Conservation (phyloP, 2,888 invertebrate genomes). For the Heteromurus nitidus region DNA sequence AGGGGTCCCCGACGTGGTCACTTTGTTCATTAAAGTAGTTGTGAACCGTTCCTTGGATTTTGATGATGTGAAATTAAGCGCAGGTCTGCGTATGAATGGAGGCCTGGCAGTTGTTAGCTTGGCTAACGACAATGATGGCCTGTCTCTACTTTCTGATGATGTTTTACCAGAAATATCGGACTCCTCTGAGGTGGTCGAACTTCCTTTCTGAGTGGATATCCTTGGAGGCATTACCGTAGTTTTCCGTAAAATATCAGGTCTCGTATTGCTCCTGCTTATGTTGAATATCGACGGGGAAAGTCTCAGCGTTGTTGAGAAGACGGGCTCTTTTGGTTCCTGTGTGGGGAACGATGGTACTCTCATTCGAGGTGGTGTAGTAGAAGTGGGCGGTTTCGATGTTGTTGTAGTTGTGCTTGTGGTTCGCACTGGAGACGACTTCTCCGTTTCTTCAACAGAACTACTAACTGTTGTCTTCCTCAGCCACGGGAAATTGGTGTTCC, state of each 20-base stretch:
- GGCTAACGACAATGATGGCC: constrained; percentile 47
- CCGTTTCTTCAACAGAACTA: constrained; percentile 40
- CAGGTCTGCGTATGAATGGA: constrained; percentile 66
- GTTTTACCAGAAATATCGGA: constrained; percentile 36
- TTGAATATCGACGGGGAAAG: constrained; percentile 50
- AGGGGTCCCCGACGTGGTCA: constrained; percentile 53
- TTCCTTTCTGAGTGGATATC: constrained; percentile 26
- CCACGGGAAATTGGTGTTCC: constrained; percentile 69
- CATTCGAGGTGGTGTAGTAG: constrained; percentile 10
- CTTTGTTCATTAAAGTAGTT: constrained; percentile 58
- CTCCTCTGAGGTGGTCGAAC: constrained; percentile 20
- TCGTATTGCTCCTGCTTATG: constrained; percentile 40
- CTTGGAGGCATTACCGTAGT: constrained; percentile 25
- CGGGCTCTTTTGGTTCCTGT: constrained; percentile 43
- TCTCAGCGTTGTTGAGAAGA: constrained; percentile 44
- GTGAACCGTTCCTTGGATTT: constrained; percentile 61
- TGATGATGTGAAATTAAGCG: constrained; percentile 30
- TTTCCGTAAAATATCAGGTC: constrained; percentile 24
- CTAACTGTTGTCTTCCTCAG: constrained; percentile 59
- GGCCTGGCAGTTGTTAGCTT: constrained; percentile 69
- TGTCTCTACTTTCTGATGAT: constrained; percentile 47
- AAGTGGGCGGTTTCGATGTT: constrained; percentile 24
- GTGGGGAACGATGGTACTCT: constrained; percentile 27
- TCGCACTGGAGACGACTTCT: constrained; percentile 19
- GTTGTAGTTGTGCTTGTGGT: constrained; percentile 53